Percentiles rank a stretch among this genome's conserved stretches.
Conservation (phyloP, 2,888 invertebrate species). For the Ethmia dodecea region DNA sequence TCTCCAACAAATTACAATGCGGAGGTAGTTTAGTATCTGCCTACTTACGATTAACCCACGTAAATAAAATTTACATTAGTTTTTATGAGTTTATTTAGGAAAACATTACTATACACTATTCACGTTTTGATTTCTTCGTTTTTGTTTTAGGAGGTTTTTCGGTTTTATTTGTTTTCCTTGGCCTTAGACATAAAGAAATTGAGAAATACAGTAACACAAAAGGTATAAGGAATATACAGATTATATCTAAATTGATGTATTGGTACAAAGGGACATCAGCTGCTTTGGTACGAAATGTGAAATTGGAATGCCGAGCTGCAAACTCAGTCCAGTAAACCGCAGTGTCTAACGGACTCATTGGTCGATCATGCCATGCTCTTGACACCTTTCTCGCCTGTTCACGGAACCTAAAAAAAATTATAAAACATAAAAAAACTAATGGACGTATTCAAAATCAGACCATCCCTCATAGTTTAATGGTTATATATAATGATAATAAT, state of each 20-base stretch:
- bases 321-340: slow-evolving; percentile 82
- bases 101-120: too few species aligned
- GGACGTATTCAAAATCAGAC: too few species aligned
- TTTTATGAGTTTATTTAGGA: too few species aligned
- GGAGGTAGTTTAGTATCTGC: too few species aligned
- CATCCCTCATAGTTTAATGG: too few species aligned
- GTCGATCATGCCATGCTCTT: slow-evolving; percentile 77
- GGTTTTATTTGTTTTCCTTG: slow-evolving; percentile 11
- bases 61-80: too few species aligned
- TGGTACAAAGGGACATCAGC: slow-evolving; percentile 76
- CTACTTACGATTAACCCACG: too few species aligned
- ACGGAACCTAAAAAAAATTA: slow-evolving; percentile 60
- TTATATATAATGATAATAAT: too few species aligned
- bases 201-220: neutral
- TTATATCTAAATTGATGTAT: slow-evolving; percentile 57
- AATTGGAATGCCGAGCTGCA: slow-evolving; percentile 72
- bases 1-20: too few species aligned
- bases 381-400: slow-evolving; percentile 65
- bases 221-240: slow-evolving; percentile 16
- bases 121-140: slow-evolving; percentile 29
- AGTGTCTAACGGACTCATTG: slow-evolving; percentile 75
- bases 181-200: neutral
- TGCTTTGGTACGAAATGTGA: slow-evolving; percentile 65
- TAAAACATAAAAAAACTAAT: too few species aligned
- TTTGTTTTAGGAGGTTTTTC: slow-evolving; percentile 17